A percentile compares a stretch with the other conserved stretches of the same genome.
Conservation (phyloP, 2,888 invertebrate genomes). For the Rhingia campestris region DNA sequence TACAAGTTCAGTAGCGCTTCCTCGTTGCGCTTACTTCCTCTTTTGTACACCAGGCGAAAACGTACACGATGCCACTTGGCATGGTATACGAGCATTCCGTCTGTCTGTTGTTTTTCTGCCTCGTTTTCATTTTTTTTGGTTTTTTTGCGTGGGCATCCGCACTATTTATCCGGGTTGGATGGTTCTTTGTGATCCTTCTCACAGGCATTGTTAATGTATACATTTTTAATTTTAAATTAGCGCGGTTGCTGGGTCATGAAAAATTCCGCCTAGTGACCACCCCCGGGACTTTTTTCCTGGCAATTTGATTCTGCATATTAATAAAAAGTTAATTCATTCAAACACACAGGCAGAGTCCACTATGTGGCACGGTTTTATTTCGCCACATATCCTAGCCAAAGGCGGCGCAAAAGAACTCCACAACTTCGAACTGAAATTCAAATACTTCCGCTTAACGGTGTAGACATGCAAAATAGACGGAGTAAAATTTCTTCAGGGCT, state of each 20-base stretch:
- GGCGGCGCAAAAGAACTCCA: slow-evolving; percentile 26
- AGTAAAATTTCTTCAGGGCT: not conserved
- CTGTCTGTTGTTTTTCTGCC: slow-evolving; percentile 19
- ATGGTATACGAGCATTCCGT: slow-evolving; percentile 10
- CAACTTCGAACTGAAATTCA: slow-evolving; percentile 25
- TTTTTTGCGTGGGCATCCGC: slow-evolving; percentile 38
- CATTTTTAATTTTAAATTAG: slow-evolving; percentile 73
- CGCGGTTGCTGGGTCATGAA: slow-evolving; percentile 53
- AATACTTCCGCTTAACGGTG: not conserved
- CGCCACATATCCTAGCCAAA: slow-evolving; percentile 11
- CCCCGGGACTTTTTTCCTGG: slow-evolving; percentile 47
- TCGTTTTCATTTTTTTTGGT: not conserved
- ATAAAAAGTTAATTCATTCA: slow-evolving; percentile 68
- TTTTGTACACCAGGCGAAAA: slow-evolving; percentile 3
- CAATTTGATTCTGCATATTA: slow-evolving; percentile 69
- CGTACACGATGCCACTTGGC: slow-evolving; percentile 52
- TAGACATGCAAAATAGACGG: slow-evolving; percentile 44
- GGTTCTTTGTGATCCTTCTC: slow-evolving; percentile 30
- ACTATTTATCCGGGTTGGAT: slow-evolving; percentile 48
- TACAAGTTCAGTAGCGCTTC: slow-evolving; percentile 55
- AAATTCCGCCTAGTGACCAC: slow-evolving; percentile 34
- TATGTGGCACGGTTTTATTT: slow-evolving; percentile 23
- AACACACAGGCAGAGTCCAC: slow-evolving; percentile 30
- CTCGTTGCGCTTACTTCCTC: slow-evolving; percentile 6
- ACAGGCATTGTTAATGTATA: slow-evolving; percentile 61